phyloP scores from a whole-genome alignment of 2,113 vertebrate species.

The Melanerpes formicivorus region DNA sequence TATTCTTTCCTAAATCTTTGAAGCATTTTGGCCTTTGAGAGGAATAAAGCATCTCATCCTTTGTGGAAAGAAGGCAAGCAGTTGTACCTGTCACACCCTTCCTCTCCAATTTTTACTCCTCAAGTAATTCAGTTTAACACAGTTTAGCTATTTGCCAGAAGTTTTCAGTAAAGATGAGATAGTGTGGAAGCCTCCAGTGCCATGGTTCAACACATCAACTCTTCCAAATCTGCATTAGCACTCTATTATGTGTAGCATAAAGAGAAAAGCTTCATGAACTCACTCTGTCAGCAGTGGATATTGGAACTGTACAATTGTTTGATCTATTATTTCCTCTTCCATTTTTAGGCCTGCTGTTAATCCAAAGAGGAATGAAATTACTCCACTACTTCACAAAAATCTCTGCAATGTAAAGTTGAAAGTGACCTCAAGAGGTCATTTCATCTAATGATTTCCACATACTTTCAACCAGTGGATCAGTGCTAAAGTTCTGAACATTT shows the following conservation, averaged over 20 bases:
- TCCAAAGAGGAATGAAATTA: not conserved
- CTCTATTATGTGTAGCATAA: slow-evolving; percentile 31
- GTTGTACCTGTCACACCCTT: slow-evolving; percentile 43
- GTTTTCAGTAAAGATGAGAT: slow-evolving; percentile 51
- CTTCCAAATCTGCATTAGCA: slow-evolving; percentile 35
- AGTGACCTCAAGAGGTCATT: not conserved
- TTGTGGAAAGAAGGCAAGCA: slow-evolving; percentile 39
- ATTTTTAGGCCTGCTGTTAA: slow-evolving; percentile 49
- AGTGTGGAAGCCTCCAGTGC: slow-evolving; percentile 26
- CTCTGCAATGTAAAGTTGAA: not conserved
- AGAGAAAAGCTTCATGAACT: slow-evolving; percentile 58
- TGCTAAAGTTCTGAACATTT: not conserved
- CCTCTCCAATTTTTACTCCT: slow-evolving; percentile 64
- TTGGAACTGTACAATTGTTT: not conserved
- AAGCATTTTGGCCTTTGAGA: not conserved
- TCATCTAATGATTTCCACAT: not conserved
- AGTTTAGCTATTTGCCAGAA: slow-evolving; percentile 28
- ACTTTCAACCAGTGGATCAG: not conserved
- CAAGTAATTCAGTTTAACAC: slow-evolving; percentile 40
- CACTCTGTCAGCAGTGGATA: slow-evolving; percentile 1
- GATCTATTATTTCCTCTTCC: slow-evolving; percentile 63
- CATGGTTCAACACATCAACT: slow-evolving; percentile 45
- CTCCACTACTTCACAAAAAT: not conserved
- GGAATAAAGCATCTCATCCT: slow-evolving; percentile 4
- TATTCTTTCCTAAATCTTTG: not conserved